Evolutionary conservation across 1,140 invertebrate genomes (phyloP), one percentile per base, ranked within the genome.

Genomic region (Venustaconcha ellipsiformis): DNA sequence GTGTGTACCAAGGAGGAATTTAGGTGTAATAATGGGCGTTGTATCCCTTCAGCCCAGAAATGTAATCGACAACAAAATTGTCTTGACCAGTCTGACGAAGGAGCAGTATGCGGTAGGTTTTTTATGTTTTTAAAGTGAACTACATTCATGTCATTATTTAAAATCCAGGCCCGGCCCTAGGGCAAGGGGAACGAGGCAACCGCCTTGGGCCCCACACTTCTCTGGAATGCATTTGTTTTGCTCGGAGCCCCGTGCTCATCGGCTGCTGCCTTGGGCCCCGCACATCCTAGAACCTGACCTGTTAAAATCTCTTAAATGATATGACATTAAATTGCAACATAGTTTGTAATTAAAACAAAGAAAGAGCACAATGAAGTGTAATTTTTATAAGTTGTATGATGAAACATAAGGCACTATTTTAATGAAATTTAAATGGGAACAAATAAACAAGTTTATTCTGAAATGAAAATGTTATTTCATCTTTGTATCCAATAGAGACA

Each of bases 31-130:
- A 80, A 70, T 79, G 82, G 82, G 11, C 76, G 80, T 4, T 99
- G 97, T 88, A 98, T 99, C 75, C 95, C 96, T 0, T 93, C 93
- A 74, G 95, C 95, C 86, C 97, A 96, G 95, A 76, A 82, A 17
- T 92, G 91, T 84, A 89, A 92, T 75, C 76, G 85, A 1, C 70
- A 82, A 8, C 57, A 72, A 0, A 86, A 92, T 70, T 92, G 91
- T 82, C 72, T 72, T 2, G 90, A 94, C 85, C 90, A 90, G 18
- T 91, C 90, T 14, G 93, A 94, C 84, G 93, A 94, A 89, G 97
- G 84, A 18, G 26, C 23, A 15, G 71, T 83, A 18, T 89, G 87
- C 82, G 81, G 87, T 87, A 79, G 79, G 80, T 80, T 37, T 37
- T 94, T 62, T 30, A 55, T 62, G n/a, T 17, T 20, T 57, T 69